Evolutionary conservation across 2,888 invertebrate species (phyloP), one percentile per base, ranked within the genome.

Genomic region (Calameuta idolon): DNA sequence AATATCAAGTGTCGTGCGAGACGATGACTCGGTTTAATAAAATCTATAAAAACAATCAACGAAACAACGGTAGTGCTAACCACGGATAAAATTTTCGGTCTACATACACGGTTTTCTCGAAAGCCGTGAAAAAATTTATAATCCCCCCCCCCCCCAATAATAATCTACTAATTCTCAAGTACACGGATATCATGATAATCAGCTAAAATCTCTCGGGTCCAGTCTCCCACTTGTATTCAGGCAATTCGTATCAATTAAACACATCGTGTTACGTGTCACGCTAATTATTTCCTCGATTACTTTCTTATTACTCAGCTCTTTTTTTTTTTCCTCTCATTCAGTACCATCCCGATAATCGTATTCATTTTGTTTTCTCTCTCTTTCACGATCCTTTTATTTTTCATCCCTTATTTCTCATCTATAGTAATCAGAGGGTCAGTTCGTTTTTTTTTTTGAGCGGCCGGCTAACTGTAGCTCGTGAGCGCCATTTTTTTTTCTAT

Each of bases 11-110:
- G 80, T 83, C 79, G 76, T 84, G 80, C 84, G 87, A 87, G 87
- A 88, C 87, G 74, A 23, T 34, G 74, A 74, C 23, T 74, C 74
- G 34, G 34, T 76, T 84, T 81, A 89, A 91, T 91, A 91, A 91
- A 91, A 88, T 91, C 89, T 91, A 90, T 89, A 80, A 89, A 91
- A 90, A 91, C 90, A 89, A 91, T 90, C 79, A 90, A 90, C 90
- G 83, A 85, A 91, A 90, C 89, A 91, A 91, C 91, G 86, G 83
- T 90, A 89, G 83, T 88, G 87, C 87, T 88, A 90, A 83, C 87
- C 83, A 55, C 55, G 55, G 55, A 55, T 86, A 83, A 87, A 89
- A 85, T 85, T 85, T 88, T 81, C 85, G 85, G 85, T 85, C 84
- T 87, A 87, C 87, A 23, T 23, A 55, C 55, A 55, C 55, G 55